phyloP scores from a whole-genome alignment of 2,797 vertebrate genomes.

The Rhincodon typus region DNA sequence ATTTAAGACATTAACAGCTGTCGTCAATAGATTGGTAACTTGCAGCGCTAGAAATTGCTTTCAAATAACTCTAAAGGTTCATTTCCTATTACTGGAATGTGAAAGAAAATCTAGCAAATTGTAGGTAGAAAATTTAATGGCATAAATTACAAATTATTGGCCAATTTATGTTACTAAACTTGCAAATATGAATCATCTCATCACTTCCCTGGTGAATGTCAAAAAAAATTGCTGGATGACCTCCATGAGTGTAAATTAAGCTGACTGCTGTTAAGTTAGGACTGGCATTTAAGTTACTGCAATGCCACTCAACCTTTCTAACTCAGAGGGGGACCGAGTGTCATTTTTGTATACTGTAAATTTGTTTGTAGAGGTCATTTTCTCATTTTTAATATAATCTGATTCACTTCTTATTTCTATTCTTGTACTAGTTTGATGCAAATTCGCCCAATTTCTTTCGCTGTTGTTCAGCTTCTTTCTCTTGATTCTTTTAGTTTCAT shows the following conservation, averaged over 20 bases:
- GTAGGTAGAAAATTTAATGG: not conserved
- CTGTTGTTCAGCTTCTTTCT: not conserved
- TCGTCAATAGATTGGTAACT: too few species aligned
- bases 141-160: not conserved
- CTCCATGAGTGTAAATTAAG: not conserved
- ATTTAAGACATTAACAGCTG: not conserved
- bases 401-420: not conserved
- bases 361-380: not conserved
- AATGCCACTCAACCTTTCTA: not conserved
- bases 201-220: not conserved
- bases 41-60: not conserved
- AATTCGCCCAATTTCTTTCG: not conserved
- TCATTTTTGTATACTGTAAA: not conserved
- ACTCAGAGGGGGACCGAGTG: not conserved
- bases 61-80: not conserved
- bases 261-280: not conserved
- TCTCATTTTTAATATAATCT: not conserved
- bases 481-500: not conserved
- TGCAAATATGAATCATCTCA: not conserved
- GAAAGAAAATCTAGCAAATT: not conserved
- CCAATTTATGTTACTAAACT: not conserved
- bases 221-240: not conserved
- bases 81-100: not conserved
- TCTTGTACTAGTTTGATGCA: not conserved
- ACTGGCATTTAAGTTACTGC: not conserved